Evolutionary conservation across 2,797 vertebrate species (phyloP), one percentile per base, ranked within the genome.

Genomic region (Botia kubotai): DNA sequence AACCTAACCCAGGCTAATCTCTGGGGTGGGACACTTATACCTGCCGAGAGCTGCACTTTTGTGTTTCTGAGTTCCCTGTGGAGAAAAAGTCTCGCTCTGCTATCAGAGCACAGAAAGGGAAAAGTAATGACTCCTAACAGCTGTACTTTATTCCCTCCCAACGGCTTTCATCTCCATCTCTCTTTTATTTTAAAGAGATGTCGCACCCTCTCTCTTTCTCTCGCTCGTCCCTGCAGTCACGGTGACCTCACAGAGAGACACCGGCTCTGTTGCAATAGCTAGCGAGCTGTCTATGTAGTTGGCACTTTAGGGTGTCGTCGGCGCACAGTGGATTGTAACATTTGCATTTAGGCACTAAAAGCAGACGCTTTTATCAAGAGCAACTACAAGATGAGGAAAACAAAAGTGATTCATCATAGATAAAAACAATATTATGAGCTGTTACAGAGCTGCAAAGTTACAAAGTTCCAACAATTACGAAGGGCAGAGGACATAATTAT

Each of bases 91-190:
- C 55, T 79, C 23, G 23, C 23, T 66, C 21, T 55, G 16, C 68
- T 63, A 33, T 55, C 55, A 39, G 53, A 69, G 69, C 79, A 52
- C 58, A 76, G 67, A 80, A 82, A 75, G 66, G 80, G 84, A 67
- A 79, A 71, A 83, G 71, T 86, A 86, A 86, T 86, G 77, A 79
- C 78, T 67, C 65, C 57, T 82, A 84, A 82, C 85, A 77, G 80
- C 76, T 3, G 5, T 75, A 63, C 58, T 70, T 75, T 29, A 17
- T 75, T 73, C 80, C 43, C 36, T 55, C 50, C 33, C 62, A 16
- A 26, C 29, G 50, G 50, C 53, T 76, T 82, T 78, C 70, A 75
- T 75, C 74, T 72, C 70, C 6, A 12, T 63, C 71, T 75, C 72
- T 23, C 39, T 73, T 69, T 72, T 77, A 72, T 77, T 65, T 82